Conservation (phyloP, 2,888 invertebrate genomes). For the Hybos culiciformis region DNA sequence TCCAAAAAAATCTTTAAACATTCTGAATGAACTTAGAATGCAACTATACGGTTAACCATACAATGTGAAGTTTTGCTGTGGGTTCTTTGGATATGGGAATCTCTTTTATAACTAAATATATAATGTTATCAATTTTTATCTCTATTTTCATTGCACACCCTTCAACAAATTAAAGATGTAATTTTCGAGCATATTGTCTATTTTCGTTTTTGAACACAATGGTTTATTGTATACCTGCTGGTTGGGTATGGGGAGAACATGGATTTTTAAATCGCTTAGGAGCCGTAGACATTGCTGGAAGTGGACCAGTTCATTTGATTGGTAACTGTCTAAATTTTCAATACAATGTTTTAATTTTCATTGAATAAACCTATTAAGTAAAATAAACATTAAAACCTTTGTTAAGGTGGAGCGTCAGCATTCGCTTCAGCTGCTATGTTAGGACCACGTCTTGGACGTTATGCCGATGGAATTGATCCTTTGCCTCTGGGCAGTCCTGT, state of each 20-base stretch:
- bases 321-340: constrained; percentile 36
- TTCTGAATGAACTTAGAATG: not conserved
- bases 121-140: not conserved
- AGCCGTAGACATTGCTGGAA: constrained; percentile 85
- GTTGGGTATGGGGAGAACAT: constrained; percentile 84
- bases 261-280: constrained; percentile 74
- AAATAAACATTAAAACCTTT: not conserved
- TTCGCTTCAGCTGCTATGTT: constrained; percentile 82
- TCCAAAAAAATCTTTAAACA: not conserved
- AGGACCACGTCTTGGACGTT: constrained; percentile 75
- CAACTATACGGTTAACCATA: not conserved
- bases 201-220: constrained; percentile 80
- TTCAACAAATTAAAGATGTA: constrained; percentile 53
- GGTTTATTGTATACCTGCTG: constrained; percentile 85
- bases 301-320: constrained; percentile 79
- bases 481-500: constrained; percentile 77
- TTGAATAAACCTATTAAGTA: too few species aligned
- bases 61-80: not conserved
- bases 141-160: not conserved
- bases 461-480: constrained; percentile 59
- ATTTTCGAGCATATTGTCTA: constrained; percentile 80
- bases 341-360: too few species aligned
- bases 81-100: not conserved
- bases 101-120: not conserved
- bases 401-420: constrained; percentile 52